Conservation (phyloP, 2,888 invertebrate species). For the Oasisia sp. region DNA sequence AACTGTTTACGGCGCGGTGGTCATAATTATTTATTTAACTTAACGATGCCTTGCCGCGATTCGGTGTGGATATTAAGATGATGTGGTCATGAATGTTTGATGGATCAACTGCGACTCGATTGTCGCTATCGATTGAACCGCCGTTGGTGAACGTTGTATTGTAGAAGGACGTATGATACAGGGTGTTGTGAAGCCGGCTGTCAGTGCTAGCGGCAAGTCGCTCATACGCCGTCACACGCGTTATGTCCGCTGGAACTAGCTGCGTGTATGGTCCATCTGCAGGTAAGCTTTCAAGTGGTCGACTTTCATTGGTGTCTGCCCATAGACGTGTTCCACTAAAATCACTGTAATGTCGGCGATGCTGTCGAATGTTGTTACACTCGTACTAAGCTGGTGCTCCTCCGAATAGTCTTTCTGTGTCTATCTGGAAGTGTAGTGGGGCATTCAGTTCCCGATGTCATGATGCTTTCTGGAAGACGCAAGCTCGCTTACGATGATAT, state of each 20-base stretch:
- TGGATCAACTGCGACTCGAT: neutral
- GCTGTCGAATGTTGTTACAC: neutral
- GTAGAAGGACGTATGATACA: neutral
- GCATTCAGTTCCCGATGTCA: neutral
- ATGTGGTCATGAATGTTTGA: neutral
- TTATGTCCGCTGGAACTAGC: neutral
- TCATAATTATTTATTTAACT: neutral
- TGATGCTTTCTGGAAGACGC: neutral
- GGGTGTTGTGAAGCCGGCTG: neutral
- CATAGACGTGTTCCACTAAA: neutral
- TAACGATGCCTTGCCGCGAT: constrained; percentile 7
- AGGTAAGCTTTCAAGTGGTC: neutral
- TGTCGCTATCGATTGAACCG: neutral
- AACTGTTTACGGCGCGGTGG: neutral
- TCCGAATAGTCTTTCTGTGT: neutral
- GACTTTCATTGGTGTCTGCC: too few species aligned
- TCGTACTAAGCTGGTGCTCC: neutral
- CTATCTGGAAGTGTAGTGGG: neutral
- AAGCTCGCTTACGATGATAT: neutral
- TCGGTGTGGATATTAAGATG: constrained; percentile 13
- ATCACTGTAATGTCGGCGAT: neutral
- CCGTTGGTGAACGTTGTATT: neutral
- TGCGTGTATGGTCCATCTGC: neutral
- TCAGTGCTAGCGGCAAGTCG: neutral
- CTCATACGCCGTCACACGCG: neutral